Conservation (phyloP, 2,797 vertebrate genomes). For the Eleutherodactylus coqui region DNA sequence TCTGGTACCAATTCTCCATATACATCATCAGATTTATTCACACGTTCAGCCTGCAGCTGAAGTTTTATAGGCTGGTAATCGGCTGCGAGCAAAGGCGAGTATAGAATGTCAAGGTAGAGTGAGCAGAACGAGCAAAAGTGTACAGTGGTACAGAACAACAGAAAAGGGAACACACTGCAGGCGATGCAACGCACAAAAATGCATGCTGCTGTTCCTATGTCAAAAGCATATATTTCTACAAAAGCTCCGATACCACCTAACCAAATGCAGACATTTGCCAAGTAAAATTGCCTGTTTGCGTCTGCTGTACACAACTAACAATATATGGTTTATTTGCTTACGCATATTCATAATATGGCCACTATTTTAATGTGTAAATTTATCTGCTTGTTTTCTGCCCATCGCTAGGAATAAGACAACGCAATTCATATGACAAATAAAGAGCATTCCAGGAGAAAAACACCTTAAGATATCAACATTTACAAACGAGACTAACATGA, state of each 20-base stretch:
- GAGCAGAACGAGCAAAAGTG: neutral
- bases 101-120: neutral
- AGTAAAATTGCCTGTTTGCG: neutral
- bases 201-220: neutral
- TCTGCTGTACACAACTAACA: neutral
- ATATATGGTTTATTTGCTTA: neutral
- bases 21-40: constrained; percentile 5
- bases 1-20: neutral
- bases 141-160: neutral
- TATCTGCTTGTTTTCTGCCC: neutral
- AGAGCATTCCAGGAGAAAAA: neutral
- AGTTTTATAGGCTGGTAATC: neutral
- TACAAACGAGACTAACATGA: constrained; percentile 8
- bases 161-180: neutral
- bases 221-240: neutral
- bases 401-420: neutral
- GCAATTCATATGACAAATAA: neutral
- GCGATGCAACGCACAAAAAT: neutral
- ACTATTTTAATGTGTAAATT: neutral
- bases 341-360: neutral
- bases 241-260: neutral
- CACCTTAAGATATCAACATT: constrained; percentile 10
- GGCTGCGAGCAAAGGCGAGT: neutral
- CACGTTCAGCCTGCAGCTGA: neutral
- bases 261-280: neutral